Conservation (phyloP, 2,888 invertebrate genomes). For the Onthophagus sagittarius region DNA sequence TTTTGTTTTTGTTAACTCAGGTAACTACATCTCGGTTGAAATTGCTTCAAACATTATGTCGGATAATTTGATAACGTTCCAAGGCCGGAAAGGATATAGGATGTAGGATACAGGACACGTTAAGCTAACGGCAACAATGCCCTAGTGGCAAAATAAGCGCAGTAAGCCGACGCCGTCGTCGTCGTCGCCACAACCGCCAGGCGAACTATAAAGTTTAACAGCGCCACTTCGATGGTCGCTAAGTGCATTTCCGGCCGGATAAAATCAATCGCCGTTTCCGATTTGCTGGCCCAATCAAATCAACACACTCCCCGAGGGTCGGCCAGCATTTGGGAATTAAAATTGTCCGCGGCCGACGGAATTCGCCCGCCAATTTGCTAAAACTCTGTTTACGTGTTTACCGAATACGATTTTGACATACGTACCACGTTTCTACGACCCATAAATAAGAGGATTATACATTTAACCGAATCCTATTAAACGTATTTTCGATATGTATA, state of each 20-base stretch:
- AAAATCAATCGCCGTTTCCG: slow-evolving; percentile 40
- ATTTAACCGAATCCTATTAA: not conserved
- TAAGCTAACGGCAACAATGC: not conserved
- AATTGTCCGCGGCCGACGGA: not conserved
- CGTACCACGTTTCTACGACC: not conserved
- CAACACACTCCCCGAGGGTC: slow-evolving; percentile 28
- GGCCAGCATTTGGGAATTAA: not conserved
- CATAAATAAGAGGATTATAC: not conserved
- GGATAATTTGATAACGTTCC: not conserved
- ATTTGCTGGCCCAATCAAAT: slow-evolving; percentile 38
- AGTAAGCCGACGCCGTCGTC: not conserved
- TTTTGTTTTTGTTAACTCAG: not conserved
- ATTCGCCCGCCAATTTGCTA: not conserved
- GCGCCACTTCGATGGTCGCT: slow-evolving; percentile 31
- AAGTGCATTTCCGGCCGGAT: slow-evolving; percentile 37
- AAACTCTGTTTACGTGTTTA: not conserved
- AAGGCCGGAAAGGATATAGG: not conserved
- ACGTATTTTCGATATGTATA: not conserved
- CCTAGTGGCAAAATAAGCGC: slow-evolving; percentile 24
- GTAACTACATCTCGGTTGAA: not conserved
- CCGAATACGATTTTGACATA: not conserved
- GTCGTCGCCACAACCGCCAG: slow-evolving; percentile 14
- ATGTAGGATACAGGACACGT: not conserved
- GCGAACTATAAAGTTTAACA: slow-evolving; percentile 32
- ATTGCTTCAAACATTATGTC: not conserved